These are phyloP conservation scores for Dichetophora obliterata DNA, from an alignment of 2,888 invertebrate genomes.

Conservation along the genomic window DNA sequence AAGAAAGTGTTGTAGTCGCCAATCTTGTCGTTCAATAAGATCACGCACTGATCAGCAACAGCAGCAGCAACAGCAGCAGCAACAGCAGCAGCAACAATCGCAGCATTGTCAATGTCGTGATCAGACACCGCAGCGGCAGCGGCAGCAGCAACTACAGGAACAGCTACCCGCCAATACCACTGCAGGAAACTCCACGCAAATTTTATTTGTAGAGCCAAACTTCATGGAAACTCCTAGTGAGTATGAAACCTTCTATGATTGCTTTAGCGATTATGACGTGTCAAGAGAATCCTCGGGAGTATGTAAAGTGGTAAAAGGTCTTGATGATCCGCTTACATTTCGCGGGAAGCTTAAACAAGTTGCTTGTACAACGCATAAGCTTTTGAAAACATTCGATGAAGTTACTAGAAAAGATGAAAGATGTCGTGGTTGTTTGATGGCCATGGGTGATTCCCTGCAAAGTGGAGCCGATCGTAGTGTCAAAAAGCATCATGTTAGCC, in stretches of 20 bases:
- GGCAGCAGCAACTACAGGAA: neutral
- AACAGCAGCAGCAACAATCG: neutral
- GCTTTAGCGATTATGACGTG: slow-evolving; percentile 49
- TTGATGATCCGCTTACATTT: slow-evolving; percentile 48
- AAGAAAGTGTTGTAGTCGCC: slow-evolving; percentile 37
- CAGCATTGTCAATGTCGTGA: neutral
- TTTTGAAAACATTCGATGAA: slow-evolving; percentile 54
- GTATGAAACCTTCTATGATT: slow-evolving; percentile 57
- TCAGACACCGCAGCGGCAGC: slow-evolving; percentile 6
- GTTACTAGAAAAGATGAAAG: neutral
- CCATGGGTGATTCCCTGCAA: neutral
- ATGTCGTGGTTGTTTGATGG: neutral
- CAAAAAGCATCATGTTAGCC: neutral
- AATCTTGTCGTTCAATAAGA: slow-evolving; percentile 30
- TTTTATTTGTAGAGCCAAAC: slow-evolving; percentile 49
- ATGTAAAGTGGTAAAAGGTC: neutral
- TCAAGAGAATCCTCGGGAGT: slow-evolving; percentile 3
- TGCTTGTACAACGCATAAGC: slow-evolving; percentile 45
- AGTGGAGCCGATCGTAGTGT: neutral
- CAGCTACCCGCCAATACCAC: neutral
- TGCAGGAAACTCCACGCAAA: slow-evolving; percentile 40
- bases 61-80: slow-evolving; percentile 35
- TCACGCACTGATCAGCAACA: neutral
- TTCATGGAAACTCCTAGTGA: slow-evolving; percentile 49
- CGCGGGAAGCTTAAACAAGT: slow-evolving; percentile 51